These are phyloP conservation scores for Melipona quadrifasciata DNA, from an alignment of 1,140 invertebrate species.

Conservation along the genomic window DNA sequence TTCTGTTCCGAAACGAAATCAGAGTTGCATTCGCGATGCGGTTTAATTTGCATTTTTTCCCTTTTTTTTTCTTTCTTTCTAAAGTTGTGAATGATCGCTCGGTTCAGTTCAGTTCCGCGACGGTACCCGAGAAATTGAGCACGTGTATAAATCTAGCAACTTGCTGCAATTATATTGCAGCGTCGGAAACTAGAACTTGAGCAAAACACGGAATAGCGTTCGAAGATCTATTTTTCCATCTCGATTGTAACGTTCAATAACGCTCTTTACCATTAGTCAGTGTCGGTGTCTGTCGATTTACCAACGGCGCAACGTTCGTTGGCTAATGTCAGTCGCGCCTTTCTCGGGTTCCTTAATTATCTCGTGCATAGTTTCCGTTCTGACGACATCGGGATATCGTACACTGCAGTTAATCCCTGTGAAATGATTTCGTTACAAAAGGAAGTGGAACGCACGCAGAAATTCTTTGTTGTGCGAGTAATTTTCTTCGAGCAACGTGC, in stretches of 20 bases:
- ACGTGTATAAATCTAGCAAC: neutral
- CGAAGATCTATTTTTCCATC: neutral
- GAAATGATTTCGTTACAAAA: neutral
- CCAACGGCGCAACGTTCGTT: neutral
- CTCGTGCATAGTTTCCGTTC: constrained; percentile 12
- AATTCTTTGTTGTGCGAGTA: neutral
- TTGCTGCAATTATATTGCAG: neutral
- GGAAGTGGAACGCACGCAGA: neutral
- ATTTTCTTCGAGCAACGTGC: neutral
- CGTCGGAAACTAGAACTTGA: neutral
- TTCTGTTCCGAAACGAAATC: neutral
- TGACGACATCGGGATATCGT: constrained; percentile 4
- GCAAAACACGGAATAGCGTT: neutral
- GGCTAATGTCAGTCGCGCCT: neutral
- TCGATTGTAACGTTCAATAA: neutral
- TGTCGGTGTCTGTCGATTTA: neutral
- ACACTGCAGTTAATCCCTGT: neutral
- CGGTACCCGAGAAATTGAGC: neutral
- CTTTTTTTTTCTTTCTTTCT: no score
- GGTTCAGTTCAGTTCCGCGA: neutral
- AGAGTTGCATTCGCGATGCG: neutral
- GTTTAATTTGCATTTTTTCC: neutral
- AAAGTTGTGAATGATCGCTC: neutral
- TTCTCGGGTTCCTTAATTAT: neutral
- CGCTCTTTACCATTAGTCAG: neutral